Evolutionary conservation across 53 echinoderm and acorn worm genomes (phyloP).

Genomic region (Stichopus horrens): DNA sequence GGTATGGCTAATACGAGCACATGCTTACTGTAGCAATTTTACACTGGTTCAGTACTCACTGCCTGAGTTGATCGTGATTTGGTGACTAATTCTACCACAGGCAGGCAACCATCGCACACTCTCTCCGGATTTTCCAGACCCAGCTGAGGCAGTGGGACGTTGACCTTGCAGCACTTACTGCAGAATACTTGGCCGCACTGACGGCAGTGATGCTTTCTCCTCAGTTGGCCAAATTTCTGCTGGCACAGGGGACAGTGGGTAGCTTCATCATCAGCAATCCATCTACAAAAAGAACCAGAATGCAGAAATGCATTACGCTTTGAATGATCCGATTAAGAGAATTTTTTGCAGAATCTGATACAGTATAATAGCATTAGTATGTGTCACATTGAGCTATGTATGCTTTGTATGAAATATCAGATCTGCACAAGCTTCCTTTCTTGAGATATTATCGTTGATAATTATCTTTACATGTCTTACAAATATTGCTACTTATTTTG

Average conservation of each 20-base stretch:
- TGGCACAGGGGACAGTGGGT: slow-evolving; percentile 77
- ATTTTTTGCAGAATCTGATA: not conserved
- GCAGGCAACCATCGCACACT: slow-evolving; percentile 89
- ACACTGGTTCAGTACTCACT: slow-evolving; percentile 50
- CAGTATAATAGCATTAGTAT: no score
- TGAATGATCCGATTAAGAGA: no score
- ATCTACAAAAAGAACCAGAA: slow-evolving; percentile 61
- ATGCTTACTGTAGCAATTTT: not conserved
- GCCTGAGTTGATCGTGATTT: slow-evolving; percentile 76
- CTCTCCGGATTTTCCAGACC: slow-evolving; percentile 90
- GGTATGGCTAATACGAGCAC: not conserved
- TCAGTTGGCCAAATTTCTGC: slow-evolving; percentile 86
- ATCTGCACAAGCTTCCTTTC: no score
- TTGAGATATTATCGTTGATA: no score
- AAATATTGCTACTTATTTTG: no score
- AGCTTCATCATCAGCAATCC: slow-evolving; percentile 93
- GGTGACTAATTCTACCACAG: slow-evolving; percentile 84
- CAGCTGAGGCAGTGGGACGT: slow-evolving; percentile 93
- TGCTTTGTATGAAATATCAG: no score
- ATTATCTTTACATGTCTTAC: no score
- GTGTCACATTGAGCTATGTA: no score
- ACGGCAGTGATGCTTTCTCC: slow-evolving; percentile 94
- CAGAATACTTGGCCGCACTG: slow-evolving; percentile 91
- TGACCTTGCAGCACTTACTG: slow-evolving; percentile 96
- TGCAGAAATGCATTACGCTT: no score